Evolutionary conservation across 2,797 vertebrate genomes (phyloP), one percentile per base, ranked within the genome.

Genomic region (Rhinoraja longicauda): DNA sequence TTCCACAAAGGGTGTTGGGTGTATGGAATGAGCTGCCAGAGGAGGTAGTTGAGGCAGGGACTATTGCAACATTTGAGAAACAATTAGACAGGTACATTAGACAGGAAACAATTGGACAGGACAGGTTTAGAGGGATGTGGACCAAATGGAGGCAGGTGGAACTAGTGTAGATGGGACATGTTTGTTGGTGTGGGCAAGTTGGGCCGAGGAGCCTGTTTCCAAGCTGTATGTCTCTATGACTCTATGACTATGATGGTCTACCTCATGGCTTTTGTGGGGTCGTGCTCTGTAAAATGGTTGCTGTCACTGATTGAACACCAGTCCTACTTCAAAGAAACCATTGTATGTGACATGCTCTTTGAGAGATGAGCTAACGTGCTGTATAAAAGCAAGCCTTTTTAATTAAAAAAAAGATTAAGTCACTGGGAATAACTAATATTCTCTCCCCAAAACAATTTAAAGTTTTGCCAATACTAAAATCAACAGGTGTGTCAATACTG

Each of bases 401-500:
- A 88, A 64, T 64, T 64, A 88, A 88, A 29, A 86, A 67, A 64
- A 17, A 17, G 70, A 73, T 73, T 73, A 73, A 88, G 21, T 88
- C 59, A 67, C 84, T 36, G 84, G 62, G 62, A 88, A 67, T 67
- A 64, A 67, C 59, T 88, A 67, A 88, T 88, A 88, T 88, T 88
- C 84, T 67, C 84, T 88, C 59, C 62, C 62, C n/a, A 67, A 36
- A 88, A 88, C 84, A 9, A 88, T 36, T 67, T 88, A 88, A 32
- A 19, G 4, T 67, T 67, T 88, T 88, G 62, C 84, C 32, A 32
- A 88, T 88, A 88, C 32, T 67, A 67, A 67, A 62, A 67, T 88
- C 59, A 88, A 88, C 84, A 88, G 84, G 84, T 88, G 84, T 88
- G 59, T 62, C 62, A 67, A 67, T 88, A 88, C 84, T 88, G 84